Percentiles rank a stretch among this genome's conserved stretches.
Conservation (phyloP, 2,888 invertebrate genomes). For the Acanthosepion lycidas region DNA sequence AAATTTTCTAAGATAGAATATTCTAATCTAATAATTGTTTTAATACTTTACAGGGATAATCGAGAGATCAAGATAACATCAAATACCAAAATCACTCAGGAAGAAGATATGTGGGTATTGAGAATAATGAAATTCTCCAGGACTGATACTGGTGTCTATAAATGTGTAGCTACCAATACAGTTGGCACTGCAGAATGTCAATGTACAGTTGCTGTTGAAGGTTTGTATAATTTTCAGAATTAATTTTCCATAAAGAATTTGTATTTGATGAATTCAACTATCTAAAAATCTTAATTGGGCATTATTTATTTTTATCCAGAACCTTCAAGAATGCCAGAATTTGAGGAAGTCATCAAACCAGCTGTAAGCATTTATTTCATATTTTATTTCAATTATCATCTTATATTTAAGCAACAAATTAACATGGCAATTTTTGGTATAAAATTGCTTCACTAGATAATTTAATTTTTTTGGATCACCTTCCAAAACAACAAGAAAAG, state of each 20-base stretch:
- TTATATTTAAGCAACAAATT: no score
- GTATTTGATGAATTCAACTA: no score
- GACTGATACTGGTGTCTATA: slow-evolving; percentile 84
- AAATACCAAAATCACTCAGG: slow-evolving; percentile 84
- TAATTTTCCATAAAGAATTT: no score
- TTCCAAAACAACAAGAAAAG: no score
- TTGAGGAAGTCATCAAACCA: slow-evolving; percentile 35
- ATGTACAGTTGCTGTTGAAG: slow-evolving; percentile 86
- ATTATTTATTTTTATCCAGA: no score
- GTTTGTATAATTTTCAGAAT: slow-evolving; percentile 75
- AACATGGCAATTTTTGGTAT: no score
- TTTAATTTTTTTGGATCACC: no score
- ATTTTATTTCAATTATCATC: no score
- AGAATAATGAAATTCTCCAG: slow-evolving; percentile 63
- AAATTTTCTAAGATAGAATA: no score
- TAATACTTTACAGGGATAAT: slow-evolving; percentile 53
- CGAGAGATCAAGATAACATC: slow-evolving; percentile 78
- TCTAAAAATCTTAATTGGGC: no score
- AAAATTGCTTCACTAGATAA: no score
- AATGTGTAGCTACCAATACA: slow-evolving; percentile 92
- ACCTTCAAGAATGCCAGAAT: not conserved
- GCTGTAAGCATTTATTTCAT: slow-evolving; percentile 6
- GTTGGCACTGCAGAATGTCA: slow-evolving; percentile 85
- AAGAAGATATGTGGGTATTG: slow-evolving; percentile 73
- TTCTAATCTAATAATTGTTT: no score